Evolutionary conservation across 2,113 vertebrate species (phyloP).

Genomic region (Poecile atricapillus): DNA sequence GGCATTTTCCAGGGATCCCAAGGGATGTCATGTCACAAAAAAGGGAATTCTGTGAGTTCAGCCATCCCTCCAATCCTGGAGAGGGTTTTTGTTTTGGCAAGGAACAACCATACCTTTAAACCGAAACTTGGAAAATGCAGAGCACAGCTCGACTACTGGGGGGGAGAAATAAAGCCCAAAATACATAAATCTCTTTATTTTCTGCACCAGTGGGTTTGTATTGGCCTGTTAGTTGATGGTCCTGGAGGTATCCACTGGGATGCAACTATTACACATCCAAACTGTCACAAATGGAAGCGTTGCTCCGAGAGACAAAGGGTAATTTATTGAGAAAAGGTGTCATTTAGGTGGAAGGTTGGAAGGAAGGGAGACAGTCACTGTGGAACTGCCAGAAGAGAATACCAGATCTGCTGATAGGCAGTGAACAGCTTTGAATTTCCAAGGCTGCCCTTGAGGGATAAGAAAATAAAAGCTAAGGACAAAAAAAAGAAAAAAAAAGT

Average conservation of each 20-base stretch:
- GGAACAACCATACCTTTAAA: not conserved
- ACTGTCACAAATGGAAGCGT: constrained; percentile 40
- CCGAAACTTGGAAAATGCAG: not conserved
- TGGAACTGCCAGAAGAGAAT: constrained; percentile 18
- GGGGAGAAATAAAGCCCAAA: not conserved
- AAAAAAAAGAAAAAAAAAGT: not conserved
- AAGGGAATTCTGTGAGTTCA: not conserved
- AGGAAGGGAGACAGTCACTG: constrained; percentile 6
- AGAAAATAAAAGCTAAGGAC: constrained; percentile 41
- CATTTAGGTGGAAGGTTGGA: constrained; percentile 39
- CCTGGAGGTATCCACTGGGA: not conserved
- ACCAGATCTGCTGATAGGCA: not conserved
- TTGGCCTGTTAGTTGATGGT: not conserved
- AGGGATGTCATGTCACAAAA: not conserved
- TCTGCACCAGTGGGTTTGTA: constrained; percentile 13
- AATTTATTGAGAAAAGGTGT: constrained; percentile 66
- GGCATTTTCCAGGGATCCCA: not conserved
- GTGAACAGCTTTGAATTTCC: not conserved
- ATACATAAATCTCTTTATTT: constrained; percentile 35
- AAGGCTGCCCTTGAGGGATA: constrained; percentile 57
- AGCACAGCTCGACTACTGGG: not conserved
- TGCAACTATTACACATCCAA: constrained; percentile 20
- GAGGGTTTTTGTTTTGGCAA: not conserved
- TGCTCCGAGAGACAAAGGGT: constrained; percentile 50
- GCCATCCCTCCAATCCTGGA: not conserved